These are phyloP conservation scores for Empidonax traillii DNA, from an alignment of 2,113 vertebrate species.

Conservation along the genomic window DNA sequence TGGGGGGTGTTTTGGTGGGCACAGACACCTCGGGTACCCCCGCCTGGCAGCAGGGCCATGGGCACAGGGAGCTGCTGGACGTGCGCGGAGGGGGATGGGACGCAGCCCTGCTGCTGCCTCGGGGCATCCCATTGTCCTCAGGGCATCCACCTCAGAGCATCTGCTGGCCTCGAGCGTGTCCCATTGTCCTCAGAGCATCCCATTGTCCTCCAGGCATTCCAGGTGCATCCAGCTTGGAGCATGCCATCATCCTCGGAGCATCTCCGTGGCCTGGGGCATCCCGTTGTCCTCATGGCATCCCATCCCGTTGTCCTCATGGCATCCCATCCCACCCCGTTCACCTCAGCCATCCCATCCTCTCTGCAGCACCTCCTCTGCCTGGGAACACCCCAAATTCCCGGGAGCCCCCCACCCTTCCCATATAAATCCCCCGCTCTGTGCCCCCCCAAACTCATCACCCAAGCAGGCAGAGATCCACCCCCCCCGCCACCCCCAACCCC, in stretches of 20 bases:
- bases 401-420: neutral
- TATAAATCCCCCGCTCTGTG: fast-evolving
- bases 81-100: fast-evolving
- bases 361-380: neutral
- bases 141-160: neutral
- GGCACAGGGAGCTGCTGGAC: neutral
- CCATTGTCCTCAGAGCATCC: fast-evolving
- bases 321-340: neutral
- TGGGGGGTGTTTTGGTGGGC: neutral
- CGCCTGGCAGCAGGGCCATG: neutral
- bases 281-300: neutral
- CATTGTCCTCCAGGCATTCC: fast-evolving
- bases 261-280: too few species aligned
- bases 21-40: neutral
- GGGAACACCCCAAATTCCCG: fast-evolving
- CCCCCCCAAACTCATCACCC: neutral
- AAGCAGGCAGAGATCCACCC: fast-evolving
- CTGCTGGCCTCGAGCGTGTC: too few species aligned
- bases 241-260: fast-evolving
- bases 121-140: neutral
- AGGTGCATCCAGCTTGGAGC: too few species aligned
- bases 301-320: neutral
- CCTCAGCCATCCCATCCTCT: neutral
- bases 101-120: neutral
- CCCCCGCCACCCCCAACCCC: neutral